Evolutionary conservation across 2,888 invertebrate genomes (phyloP).

Genomic region (Drosophila algonquin): DNA sequence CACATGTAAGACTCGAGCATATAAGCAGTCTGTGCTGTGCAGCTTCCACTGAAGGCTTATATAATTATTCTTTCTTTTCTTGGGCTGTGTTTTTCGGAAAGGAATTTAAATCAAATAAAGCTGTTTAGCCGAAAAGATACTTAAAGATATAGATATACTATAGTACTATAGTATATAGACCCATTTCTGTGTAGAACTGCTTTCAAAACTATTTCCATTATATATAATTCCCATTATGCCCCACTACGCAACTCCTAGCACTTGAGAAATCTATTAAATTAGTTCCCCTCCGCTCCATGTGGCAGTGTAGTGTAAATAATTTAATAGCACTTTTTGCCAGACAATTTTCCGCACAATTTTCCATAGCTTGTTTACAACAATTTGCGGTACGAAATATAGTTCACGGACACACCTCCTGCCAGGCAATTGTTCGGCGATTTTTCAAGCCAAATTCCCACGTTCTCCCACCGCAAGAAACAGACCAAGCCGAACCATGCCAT

Average conservation of each 20-base stretch:
- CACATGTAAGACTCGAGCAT: background rate
- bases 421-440: slow-evolving; percentile 48
- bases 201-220: background rate
- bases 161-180: too few species aligned
- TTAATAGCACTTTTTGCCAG: slow-evolving; percentile 25
- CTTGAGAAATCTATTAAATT: slow-evolving; percentile 3
- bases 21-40: slow-evolving; percentile 12
- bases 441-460: slow-evolving; percentile 77
- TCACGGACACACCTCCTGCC: slow-evolving; percentile 71
- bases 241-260: background rate
- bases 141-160: background rate
- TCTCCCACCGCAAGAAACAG: slow-evolving; percentile 55
- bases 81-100: background rate
- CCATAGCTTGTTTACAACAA: slow-evolving; percentile 69
- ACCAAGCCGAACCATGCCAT: background rate
- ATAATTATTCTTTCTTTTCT: slow-evolving; percentile 40
- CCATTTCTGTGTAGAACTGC: too few species aligned
- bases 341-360: slow-evolving; percentile 55
- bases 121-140: background rate
- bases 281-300: slow-evolving; percentile 17
- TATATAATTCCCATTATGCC: background rate
- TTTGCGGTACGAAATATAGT: slow-evolving; percentile 64
- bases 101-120: background rate
- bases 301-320: slow-evolving; percentile 29
- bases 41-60: slow-evolving; percentile 21